Evolutionary conservation across 92 coral and sea anemone species (phyloP).

Genomic region (Phenganax stokvisi): DNA sequence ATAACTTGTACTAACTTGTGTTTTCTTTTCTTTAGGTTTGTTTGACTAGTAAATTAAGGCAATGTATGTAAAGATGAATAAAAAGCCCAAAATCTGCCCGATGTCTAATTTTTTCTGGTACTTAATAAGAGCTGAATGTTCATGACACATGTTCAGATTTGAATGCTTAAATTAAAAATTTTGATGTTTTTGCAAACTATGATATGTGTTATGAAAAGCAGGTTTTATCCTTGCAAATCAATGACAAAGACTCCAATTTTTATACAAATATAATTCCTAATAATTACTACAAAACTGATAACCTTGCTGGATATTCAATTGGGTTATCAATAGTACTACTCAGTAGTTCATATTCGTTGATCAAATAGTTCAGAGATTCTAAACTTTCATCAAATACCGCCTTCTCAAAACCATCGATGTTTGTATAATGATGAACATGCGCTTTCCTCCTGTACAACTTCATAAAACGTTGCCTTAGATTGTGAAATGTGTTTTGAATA

Average conservation of each 20-base stretch:
- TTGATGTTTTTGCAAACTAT: no score
- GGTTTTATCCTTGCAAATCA: no score
- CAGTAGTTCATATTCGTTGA: conserved; percentile 64
- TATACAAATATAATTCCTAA: background rate
- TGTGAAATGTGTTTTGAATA: conserved; percentile 73
- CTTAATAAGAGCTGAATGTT: no score
- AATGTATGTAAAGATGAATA: background rate
- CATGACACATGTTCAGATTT: no score
- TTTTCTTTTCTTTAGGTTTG: conserved; percentile 47
- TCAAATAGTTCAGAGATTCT: conserved; percentile 69
- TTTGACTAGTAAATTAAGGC: conserved; percentile 43
- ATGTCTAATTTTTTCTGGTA: background rate
- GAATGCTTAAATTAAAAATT: no score
- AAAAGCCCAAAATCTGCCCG: background rate
- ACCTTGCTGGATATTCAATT: conserved; percentile 59
- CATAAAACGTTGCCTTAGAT: conserved; percentile 70
- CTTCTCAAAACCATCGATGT: conserved; percentile 72
- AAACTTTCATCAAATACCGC: conserved; percentile 71
- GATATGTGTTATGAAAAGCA: no score
- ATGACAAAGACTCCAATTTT: background rate
- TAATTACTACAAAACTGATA: conserved; percentile 57
- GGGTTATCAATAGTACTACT: conserved; percentile 57
- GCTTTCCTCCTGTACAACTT: conserved; percentile 90
- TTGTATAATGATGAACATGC: conserved; percentile 85
- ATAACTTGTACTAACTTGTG: background rate